Base-by-base conservation (phyloP, 2,888 invertebrate genomes). In the Autographa pulchrina region DNA sequence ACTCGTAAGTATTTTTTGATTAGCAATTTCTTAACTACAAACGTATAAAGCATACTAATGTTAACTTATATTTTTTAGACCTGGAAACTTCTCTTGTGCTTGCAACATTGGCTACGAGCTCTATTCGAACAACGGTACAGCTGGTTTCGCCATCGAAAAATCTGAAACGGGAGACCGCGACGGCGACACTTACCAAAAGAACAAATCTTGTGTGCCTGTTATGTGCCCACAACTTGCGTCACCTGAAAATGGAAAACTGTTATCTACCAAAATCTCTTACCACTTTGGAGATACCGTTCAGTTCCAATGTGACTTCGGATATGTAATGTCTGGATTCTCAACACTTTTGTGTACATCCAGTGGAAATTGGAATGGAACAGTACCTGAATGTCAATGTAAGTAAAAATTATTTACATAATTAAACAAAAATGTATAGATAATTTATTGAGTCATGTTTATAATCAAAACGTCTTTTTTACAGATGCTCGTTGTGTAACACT, bases 261-360 rank as follows among this genome's bases (percentile, higher is more conserved):
- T 99, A 11, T 97, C 98, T 0, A 98, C 98, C 0, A 98, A 98
- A 87, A 96, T 96, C 68, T 96, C 97, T 86, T 98, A 98, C 90
- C 98, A 99, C 90, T 99, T 98, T 88, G 98, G 98, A 0, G 99
- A 99, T 91, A 96, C 98, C 58, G 97, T 99, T 0, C 97, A 97
- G 79, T 99, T 99, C 96, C 98, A 98, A 88, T 99, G 99, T 89
- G 97, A 99, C 87, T 99, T 99, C 92, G 99, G 99, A 20, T 99
- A 98, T 89, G 98, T 99, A 0, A 98, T 99, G 97, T 97, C 98
- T 72, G 99, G 99, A 65, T 97, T 98, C 64, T 97, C 98, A 0
- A 97, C 98, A 7, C 95, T 99, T 20, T 96, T 98, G 68, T 99
- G 99, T 91, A 97, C 98, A 1, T 98, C 98, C 6, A 98, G 97